Evolutionary conservation across 92 coral and sea anemone genomes (phyloP).

Genomic region (Epizoanthus scotinus): DNA sequence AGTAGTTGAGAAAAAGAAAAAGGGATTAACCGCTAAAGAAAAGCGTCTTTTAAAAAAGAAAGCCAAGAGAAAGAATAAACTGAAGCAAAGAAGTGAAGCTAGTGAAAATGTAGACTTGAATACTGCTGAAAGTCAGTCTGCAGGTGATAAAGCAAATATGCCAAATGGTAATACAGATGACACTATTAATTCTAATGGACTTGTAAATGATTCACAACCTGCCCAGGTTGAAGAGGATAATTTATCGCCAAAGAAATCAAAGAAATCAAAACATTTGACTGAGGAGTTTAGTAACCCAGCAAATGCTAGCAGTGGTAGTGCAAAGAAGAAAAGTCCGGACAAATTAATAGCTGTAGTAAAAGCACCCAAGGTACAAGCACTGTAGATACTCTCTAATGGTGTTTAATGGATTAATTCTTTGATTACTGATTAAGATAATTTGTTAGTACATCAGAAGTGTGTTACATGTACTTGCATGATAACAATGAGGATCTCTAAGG

Average conservation of each 20-base stretch:
- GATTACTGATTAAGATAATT: background rate
- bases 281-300: background rate
- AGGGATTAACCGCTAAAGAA: constrained; percentile 33
- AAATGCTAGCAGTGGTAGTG: background rate
- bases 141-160: constrained; percentile 5
- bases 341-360: constrained; percentile 1
- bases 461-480: too few relatives aligned
- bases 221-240: background rate
- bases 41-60: constrained; percentile 22
- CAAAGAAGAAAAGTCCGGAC: constrained; percentile 11
- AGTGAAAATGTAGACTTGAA: constrained; percentile 35
- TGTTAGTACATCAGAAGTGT: background rate
- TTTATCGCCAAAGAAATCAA: constrained; percentile 23
- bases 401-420: background rate
- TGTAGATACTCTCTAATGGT: too few relatives aligned
- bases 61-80: constrained; percentile 21
- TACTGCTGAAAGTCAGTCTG: constrained; percentile 31
- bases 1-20: constrained; percentile 20
- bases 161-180: constrained; percentile 24
- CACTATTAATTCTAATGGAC: constrained; percentile 14
- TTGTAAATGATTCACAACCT: background rate
- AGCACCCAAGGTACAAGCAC: constrained; percentile 3
- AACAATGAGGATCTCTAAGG: too few relatives aligned
- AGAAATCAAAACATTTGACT: constrained; percentile 7
- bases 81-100: constrained; percentile 31